Evolutionary conservation across 2,888 invertebrate species (phyloP), one percentile per base, ranked within the genome.

Genomic region (Euclidia mi): DNA sequence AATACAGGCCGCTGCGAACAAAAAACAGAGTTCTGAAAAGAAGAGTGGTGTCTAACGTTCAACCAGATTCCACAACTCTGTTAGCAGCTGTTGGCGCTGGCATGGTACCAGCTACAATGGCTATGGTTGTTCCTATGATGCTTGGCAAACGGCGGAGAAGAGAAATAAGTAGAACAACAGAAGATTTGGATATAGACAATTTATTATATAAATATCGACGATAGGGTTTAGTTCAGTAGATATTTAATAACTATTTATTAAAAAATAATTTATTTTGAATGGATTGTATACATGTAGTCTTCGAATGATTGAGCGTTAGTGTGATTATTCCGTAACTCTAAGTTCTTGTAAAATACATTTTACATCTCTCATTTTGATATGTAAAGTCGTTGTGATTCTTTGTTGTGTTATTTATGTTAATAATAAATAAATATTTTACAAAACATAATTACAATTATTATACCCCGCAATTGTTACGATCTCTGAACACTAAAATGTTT

Each of bases 71-170:
- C 68, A 95, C 96, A 0, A 96, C 96, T 0, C 95, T 97, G 29
- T 81, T 97, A 62, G 96, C 97, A 4, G 97, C 97, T 0, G 96
- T 97, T 0, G 96, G 97, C 0, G 97, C 97, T 11, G 97, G 97
- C 0, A 96, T 97, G 96, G 95, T 97, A 14, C 97, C 97, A 3
- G 97, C 97, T 0, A 97, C 97, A 0, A 96, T 97, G 96, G 97
- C 97, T 0, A 96, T 97, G 96, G 95, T 97, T 67, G 96, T 97
- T 31, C 97, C 97, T 0, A 96, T 97, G 95, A 96, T 97, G 84
- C 90, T 97, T 56, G 96, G 96, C 6, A 81, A 89, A 68, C 85
- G 91, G n/a, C 76, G 88, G 64, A 88, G 88, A 76, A 81, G 92
- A 65, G 88, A 87, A 32, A 60, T 86, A 31, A 72, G 51, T 48